A percentile compares a stretch with the other conserved stretches of the same genome.
These are phyloP conservation scores for Orthosia gracilis DNA, from an alignment of 2,888 invertebrate species.

Conservation along the genomic window DNA sequence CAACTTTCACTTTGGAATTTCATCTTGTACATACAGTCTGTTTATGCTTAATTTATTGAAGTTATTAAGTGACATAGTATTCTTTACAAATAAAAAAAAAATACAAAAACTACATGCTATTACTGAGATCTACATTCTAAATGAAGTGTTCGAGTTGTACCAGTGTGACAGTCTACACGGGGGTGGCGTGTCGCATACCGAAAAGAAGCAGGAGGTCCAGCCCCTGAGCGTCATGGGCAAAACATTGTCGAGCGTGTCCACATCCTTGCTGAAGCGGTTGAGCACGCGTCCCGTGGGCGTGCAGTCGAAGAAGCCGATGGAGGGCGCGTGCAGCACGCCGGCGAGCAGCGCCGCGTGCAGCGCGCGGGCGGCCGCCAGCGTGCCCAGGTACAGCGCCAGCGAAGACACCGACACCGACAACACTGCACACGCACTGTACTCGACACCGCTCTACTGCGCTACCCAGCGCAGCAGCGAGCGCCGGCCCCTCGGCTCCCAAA, in stretches of 20 bases:
- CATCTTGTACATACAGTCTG: background rate
- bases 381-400: conserved; percentile 93
- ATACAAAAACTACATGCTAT: background rate
- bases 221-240: conserved; percentile 94
- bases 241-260: conserved; percentile 93
- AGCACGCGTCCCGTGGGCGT: conserved; percentile 95
- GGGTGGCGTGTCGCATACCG: conserved; percentile 85
- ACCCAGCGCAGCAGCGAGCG: background rate
- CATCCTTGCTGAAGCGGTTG: conserved; percentile 95
- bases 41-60: background rate
- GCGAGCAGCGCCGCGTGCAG: conserved; percentile 93
- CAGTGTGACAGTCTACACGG: conserved; percentile 40
- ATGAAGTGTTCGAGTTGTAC: conserved; percentile 11
- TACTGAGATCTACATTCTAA: background rate
- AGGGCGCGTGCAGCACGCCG: conserved; percentile 93
- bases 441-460: background rate
- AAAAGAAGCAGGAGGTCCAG: conserved; percentile 93
- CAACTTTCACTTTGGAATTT: too few species aligned
- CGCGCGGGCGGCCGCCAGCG: conserved; percentile 91
- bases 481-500: background rate
- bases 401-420: conserved; percentile 92
- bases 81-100: background rate
- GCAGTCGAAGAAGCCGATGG: conserved; percentile 95
- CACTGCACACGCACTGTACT: conserved; percentile 83
- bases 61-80: background rate